These are phyloP conservation scores for Iphiclides podalirius DNA, from an alignment of 2,888 invertebrate species.

Conservation along the genomic window DNA sequence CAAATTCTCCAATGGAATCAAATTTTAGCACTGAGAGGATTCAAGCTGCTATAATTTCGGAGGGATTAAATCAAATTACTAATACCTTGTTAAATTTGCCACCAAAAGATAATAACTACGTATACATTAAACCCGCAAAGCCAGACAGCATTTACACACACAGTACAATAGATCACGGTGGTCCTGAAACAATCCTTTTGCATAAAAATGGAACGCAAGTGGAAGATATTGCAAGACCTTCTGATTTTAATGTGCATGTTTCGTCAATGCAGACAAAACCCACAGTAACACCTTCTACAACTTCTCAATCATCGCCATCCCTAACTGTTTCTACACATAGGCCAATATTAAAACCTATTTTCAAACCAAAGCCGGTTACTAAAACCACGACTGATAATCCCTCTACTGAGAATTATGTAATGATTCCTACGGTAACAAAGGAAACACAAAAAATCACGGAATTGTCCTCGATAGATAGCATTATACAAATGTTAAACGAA, in stretches of 20 bases:
- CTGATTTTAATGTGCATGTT: constrained; percentile 73
- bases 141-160: constrained; percentile 63
- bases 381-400: constrained; percentile 43
- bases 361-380: constrained; percentile 73
- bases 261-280: constrained; percentile 75
- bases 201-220: constrained; percentile 79
- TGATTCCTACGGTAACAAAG: constrained; percentile 79
- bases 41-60: constrained; percentile 74
- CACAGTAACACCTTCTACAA: constrained; percentile 50
- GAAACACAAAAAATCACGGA: constrained; percentile 63
- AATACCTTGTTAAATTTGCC: constrained; percentile 70
- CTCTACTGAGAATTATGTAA: constrained; percentile 74
- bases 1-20: constrained; percentile 42
- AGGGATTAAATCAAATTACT: constrained; percentile 79
- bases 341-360: constrained; percentile 73
- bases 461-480: constrained; percentile 75
- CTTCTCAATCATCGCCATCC: constrained; percentile 48
- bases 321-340: constrained; percentile 64
- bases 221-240: constrained; percentile 69
- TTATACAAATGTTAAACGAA: constrained; percentile 83
- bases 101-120: constrained; percentile 62
- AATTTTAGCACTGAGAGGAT: constrained; percentile 55
- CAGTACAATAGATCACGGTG: constrained; percentile 80
- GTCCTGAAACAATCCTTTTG: constrained; percentile 82
- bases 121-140: constrained; percentile 50